These are phyloP conservation scores for Oedothorax gibbosus DNA, from an alignment of 1,140 invertebrate species.

Conservation along the genomic window DNA sequence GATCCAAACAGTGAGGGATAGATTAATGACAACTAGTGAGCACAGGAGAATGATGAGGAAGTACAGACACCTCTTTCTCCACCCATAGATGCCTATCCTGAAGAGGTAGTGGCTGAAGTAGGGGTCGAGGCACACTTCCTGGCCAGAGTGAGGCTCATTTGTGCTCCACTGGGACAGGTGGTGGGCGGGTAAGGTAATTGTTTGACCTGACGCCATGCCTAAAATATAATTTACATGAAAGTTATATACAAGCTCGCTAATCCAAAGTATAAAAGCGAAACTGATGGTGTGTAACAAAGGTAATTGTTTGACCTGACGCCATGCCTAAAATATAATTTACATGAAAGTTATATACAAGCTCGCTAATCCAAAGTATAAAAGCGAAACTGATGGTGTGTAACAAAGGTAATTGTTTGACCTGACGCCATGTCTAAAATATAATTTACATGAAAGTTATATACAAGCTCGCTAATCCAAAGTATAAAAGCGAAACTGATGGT, in stretches of 20 bases:
- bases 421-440: conserved; percentile 41
- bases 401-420: neutral
- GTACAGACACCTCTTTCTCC: conserved; percentile 93
- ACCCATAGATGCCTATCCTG: conserved; percentile 90
- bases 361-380: too few species aligned
- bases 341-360: neutral
- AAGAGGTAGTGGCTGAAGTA: conserved; percentile 52
- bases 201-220: conserved; percentile 37
- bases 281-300: too few species aligned
- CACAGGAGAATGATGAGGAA: conserved; percentile 84
- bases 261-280: too few species aligned
- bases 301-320: conserved; percentile 19
- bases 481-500: too few species aligned
- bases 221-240: neutral
- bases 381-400: too few species aligned
- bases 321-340: conserved; percentile 32
- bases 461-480: too few species aligned
- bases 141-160: neutral
- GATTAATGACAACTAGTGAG: conserved; percentile 89
- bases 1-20: conserved; percentile 95
- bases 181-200: conserved; percentile 20
- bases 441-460: neutral
- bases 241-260: too few species aligned
- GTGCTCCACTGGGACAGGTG: conserved; percentile 35
- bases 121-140: conserved; percentile 41